These are phyloP conservation scores for Temnothorax rugatulus DNA, from an alignment of 2,888 invertebrate species.

Conservation along the genomic window DNA sequence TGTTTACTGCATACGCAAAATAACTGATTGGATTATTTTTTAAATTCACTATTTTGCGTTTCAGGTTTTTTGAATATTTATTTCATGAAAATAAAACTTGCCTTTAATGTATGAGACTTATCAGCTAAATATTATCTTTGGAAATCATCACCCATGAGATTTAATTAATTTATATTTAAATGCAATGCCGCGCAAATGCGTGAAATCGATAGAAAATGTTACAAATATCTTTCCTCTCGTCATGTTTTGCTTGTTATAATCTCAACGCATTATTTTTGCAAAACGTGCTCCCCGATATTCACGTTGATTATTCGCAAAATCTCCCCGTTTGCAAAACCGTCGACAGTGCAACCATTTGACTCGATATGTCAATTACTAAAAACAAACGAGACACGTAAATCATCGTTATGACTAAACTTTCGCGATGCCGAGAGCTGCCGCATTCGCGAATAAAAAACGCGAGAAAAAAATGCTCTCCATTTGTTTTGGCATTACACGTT, in stretches of 20 bases:
- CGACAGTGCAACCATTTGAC: conserved; percentile 68
- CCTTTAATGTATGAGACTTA: neutral
- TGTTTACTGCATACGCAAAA: conserved; percentile 8
- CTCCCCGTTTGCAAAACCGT: conserved; percentile 69
- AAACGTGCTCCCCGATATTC: conserved; percentile 46
- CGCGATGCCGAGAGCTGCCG: conserved; percentile 38
- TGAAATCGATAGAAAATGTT: conserved; percentile 27
- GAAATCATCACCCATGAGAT: neutral
- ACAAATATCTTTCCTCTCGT: conserved; percentile 6
- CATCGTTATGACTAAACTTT: conserved; percentile 67
- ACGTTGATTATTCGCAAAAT: conserved; percentile 70
- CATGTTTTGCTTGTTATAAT: conserved; percentile 23
- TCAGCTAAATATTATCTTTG: conserved; percentile 9
- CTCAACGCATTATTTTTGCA: conserved; percentile 20
- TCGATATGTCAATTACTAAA: conserved; percentile 73
- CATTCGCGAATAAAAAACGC: conserved; percentile 22
- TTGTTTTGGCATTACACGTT: conserved; percentile 49
- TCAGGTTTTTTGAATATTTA: neutral
- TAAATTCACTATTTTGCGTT: neutral
- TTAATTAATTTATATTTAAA: conserved; percentile 38
- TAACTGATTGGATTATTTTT: neutral
- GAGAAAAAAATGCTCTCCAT: conserved; percentile 46
- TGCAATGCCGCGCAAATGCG: neutral
- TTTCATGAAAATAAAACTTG: neutral
- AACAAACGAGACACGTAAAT: conserved; percentile 74